Evolutionary conservation across 2,797 vertebrate species (phyloP), one percentile per base, ranked within the genome.

Genomic region (Muraenolepis orangiensis): DNA sequence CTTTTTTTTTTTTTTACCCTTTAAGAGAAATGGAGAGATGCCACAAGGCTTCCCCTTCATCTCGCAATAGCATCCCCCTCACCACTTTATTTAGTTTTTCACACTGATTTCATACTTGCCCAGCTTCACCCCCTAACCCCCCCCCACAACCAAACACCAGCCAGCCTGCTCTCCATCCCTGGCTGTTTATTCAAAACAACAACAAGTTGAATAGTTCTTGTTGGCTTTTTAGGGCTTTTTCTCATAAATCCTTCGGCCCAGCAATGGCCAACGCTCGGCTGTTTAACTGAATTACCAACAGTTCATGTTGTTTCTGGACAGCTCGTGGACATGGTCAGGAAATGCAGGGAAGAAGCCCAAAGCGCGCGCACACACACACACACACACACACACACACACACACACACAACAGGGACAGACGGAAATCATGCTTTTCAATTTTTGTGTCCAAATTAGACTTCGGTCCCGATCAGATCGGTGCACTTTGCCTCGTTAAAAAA

Each of bases 141-240:
- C 34, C 26, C 28, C 23, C 38, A 5, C 71, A 34, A 16, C 46
- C 71, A 11, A 46, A 32, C 30, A 18, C 30, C n/a, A 81, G 72
- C 72, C 51, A 26, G 68, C n/a, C 40, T 42, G 16, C 16, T 18
- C 42, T 20, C 42, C 42, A 18, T 18, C 42, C 38, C 42, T 18
- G 3, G 18, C 42, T 46, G 20, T 46, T 46, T 46, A 57, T 46
- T 31, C 3, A 1, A n/a, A n/a, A 72, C 36, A 18, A 76, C 29
- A 57, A 69, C 6, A 29, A 16, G 34, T 28, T 11, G 1, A 73
- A 71, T 72, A 8, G 51, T 32, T 77, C 30, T 66, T 1, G 76
- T 34, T 66, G 74, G 74, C 71, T 72, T 77, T n/a, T 80, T 29
- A 40, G 70, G 31, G 20, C 72, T 79, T 74, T 66, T 4, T 1